A percentile compares a stretch with the other conserved stretches of the same genome.
phyloP scores from a whole-genome alignment of 2,888 invertebrate genomes.

The Cataglyphis altisquamis region DNA sequence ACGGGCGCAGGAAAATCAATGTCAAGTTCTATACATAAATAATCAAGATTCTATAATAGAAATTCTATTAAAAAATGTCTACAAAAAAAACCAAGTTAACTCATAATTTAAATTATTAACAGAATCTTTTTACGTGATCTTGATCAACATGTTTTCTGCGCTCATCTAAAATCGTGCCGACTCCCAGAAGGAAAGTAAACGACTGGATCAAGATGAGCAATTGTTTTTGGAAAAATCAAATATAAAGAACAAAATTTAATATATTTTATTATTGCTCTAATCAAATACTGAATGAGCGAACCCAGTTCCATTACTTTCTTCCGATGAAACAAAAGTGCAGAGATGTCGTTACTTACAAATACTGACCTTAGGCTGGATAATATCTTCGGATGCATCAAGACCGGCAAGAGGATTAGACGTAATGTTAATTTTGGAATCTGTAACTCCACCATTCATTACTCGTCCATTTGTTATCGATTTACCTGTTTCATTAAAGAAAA shows the following conservation, averaged over 20 bases:
- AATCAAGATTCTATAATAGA: background rate
- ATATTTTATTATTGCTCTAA: background rate
- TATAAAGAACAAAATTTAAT: conserved; percentile 7
- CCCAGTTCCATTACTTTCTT: conserved; percentile 56
- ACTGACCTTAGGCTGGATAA: conserved; percentile 85
- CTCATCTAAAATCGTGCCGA: conserved; percentile 54
- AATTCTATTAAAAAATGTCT: conserved; percentile 34
- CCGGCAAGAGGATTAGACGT: conserved; percentile 92
- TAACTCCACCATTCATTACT: conserved; percentile 84
- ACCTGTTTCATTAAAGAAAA: conserved; percentile 71
- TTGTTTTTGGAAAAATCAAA: background rate
- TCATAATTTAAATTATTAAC: conserved; percentile 16
- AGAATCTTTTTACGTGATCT: conserved; percentile 34
- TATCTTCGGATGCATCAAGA: conserved; percentile 89
- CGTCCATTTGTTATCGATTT: conserved; percentile 85
- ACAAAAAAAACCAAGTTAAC: background rate
- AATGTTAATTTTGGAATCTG: conserved; percentile 89
- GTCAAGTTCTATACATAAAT: conserved; percentile 42
- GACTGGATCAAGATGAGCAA: conserved; percentile 31
- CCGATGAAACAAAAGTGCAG: conserved; percentile 62
- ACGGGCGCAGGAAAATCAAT: conserved; percentile 63
- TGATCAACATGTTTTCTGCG: conserved; percentile 52
- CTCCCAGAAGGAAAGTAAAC: conserved; percentile 59
- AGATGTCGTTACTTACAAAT: conserved; percentile 74
- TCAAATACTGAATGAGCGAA: background rate